Conservation (phyloP, 2,113 vertebrate species). For the Glaucomys volans region DNA sequence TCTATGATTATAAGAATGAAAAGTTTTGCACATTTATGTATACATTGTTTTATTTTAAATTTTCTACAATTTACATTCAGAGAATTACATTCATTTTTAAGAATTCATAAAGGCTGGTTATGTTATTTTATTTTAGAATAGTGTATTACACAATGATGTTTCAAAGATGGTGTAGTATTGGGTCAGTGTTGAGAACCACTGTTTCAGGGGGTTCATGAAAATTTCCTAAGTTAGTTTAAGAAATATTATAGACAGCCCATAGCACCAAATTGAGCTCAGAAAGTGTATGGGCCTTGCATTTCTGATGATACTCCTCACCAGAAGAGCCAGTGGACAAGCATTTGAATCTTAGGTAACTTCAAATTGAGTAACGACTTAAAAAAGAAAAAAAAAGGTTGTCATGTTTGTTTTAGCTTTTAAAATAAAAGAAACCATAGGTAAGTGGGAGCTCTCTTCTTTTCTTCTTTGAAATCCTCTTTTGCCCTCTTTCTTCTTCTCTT, state of each 20-base stretch:
- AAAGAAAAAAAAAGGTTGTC: not conserved
- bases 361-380: not conserved
- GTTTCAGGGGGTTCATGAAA: not conserved
- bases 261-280: not conserved
- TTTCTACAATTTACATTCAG: not conserved
- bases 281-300: not conserved
- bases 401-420: not conserved
- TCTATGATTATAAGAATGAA: not conserved
- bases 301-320: not conserved
- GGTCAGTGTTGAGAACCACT: not conserved
- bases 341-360: too few species aligned
- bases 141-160: not conserved
- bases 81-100: not conserved
- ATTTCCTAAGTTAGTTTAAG: not conserved
- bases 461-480: not conserved
- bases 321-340: not conserved
- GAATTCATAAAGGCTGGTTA: not conserved
- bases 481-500: too few species aligned
- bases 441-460: not conserved
- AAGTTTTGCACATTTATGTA: not conserved
- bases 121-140: not conserved
- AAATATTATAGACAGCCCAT: not conserved
- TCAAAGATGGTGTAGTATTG: not conserved
- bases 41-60: not conserved
- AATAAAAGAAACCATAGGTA: not conserved